phyloP scores from a whole-genome alignment of 1,140 invertebrate species.

The Scaptomyza hsui region DNA sequence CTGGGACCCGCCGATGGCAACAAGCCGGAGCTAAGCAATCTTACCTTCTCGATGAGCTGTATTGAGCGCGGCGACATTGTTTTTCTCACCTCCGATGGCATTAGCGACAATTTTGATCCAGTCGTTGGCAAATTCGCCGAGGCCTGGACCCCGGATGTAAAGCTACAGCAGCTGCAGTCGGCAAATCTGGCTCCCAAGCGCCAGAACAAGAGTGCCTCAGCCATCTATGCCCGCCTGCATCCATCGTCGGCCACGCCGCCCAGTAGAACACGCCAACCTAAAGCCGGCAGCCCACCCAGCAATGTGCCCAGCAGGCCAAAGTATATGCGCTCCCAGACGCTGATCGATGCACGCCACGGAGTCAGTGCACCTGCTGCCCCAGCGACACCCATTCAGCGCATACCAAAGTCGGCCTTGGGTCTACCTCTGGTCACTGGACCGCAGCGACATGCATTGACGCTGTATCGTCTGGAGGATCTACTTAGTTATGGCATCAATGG shows the following conservation, averaged over 20 bases:
- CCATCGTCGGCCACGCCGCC: slow-evolving; percentile 63
- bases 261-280: slow-evolving; percentile 58
- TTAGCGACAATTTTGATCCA: slow-evolving; percentile 97
- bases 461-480: slow-evolving; percentile 93
- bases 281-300: slow-evolving; percentile 54
- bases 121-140: slow-evolving; percentile 96
- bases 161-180: slow-evolving; percentile 50
- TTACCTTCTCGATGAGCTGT: slow-evolving; percentile 95
- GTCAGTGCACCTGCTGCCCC: slow-evolving; percentile 29
- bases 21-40: slow-evolving; percentile 95
- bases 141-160: slow-evolving; percentile 76
- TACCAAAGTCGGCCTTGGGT: slow-evolving; percentile 84
- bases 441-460: slow-evolving; percentile 91
- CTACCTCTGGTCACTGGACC: slow-evolving; percentile 91
- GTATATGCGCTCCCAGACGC: slow-evolving; percentile 85
- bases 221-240: slow-evolving; percentile 70
- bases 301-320: slow-evolving; percentile 73
- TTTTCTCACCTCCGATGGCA: slow-evolving; percentile 95
- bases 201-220: slow-evolving; percentile 81
- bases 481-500: slow-evolving; percentile 89
- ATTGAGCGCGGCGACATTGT: slow-evolving; percentile 93
- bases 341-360: slow-evolving; percentile 84
- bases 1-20: slow-evolving; percentile 94
- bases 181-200: slow-evolving; percentile 71
- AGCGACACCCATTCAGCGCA: slow-evolving; percentile 59